These are phyloP conservation scores for Lucinisca nassula DNA, from an alignment of 2,888 invertebrate genomes.

Conservation along the genomic window DNA sequence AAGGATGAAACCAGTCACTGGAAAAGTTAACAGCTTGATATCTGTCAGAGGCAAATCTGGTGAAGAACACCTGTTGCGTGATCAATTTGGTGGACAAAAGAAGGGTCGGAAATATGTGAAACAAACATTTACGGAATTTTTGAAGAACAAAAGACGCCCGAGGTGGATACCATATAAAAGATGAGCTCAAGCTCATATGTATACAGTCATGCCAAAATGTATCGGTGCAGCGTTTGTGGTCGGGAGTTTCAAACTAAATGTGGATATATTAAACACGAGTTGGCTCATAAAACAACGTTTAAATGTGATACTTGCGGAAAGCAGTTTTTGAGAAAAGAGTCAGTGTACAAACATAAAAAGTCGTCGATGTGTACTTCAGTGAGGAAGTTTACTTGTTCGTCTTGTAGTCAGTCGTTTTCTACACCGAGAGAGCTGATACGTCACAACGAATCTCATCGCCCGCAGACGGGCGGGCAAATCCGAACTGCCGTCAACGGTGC, in stretches of 20 bases:
- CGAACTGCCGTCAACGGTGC: slow-evolving; percentile 2
- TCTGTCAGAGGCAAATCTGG: neutral
- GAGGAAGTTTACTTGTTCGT: neutral
- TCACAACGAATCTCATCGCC: neutral
- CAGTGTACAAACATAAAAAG: neutral
- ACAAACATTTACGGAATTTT: neutral
- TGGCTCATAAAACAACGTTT: neutral
- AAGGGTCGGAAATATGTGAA: neutral
- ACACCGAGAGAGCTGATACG: neutral
- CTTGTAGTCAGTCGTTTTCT: neutral
- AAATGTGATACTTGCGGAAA: slow-evolving; percentile 10
- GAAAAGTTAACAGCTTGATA: neutral
- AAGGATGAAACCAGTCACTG: neutral
- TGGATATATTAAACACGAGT: neutral
- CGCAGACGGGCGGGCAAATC: neutral
- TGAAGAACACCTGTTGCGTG: neutral
- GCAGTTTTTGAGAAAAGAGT: neutral
- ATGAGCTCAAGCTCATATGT: neutral
- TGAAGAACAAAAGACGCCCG: neutral
- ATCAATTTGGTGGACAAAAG: neutral
- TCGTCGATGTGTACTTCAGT: neutral
- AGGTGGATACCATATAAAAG: slow-evolving; percentile 5
- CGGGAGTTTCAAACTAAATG: neutral
- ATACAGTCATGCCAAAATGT: neutral
- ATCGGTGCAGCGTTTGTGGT: slow-evolving; percentile 14